Evolutionary conservation across 1,140 invertebrate species (phyloP), one percentile per base, ranked within the genome.

Genomic region (Lasioglossum albipes): DNA sequence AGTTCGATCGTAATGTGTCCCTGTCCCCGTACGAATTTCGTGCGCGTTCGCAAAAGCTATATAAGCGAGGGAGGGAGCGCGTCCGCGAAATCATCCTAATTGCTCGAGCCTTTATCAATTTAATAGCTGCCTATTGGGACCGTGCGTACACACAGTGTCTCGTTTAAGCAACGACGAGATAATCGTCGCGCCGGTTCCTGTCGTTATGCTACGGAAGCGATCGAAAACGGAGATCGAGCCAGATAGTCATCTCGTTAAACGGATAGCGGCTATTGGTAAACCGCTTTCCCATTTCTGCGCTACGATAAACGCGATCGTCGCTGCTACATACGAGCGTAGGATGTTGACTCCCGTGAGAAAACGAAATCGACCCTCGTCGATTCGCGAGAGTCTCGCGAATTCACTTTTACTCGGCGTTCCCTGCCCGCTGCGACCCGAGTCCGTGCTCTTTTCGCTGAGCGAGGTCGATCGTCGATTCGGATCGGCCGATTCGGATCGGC

Each of bases 271-370:
- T 31, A 64, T 59, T 59, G 27, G 61, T 79, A 79, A 70, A 64
- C 61, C 13, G 73, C 73, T 65, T 75, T 41, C 42, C 31, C 59
- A 65, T 79, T 71, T 80, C 31, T 62, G 76, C 41, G 41, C 36
- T n/a, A n/a, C 64, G 68, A 45, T 82, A 78, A 82, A 52, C 65
- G 27, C 13, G 42, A 49, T 75, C 79, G 62, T 67, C 75, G 54
- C 70, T 36, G 36, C 36, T 3, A 67, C 27, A 22, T 54, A n/a
- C 45, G 42, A n/a, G 54, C 54, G 62, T 71, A 67, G 84, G 70
- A 81, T 52, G 82, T 80, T 74, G 18, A 82, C 45, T 82, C 79
- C 74, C 85, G 83, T 88, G 87, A 85, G 85, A 89, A 89, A 88
- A 88, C 87, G 79, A 59, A 70, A 27, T 75, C 72, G 80, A 81